phyloP scores from a whole-genome alignment of 2,888 invertebrate genomes.

The Gonocerus acuteangulatus region DNA sequence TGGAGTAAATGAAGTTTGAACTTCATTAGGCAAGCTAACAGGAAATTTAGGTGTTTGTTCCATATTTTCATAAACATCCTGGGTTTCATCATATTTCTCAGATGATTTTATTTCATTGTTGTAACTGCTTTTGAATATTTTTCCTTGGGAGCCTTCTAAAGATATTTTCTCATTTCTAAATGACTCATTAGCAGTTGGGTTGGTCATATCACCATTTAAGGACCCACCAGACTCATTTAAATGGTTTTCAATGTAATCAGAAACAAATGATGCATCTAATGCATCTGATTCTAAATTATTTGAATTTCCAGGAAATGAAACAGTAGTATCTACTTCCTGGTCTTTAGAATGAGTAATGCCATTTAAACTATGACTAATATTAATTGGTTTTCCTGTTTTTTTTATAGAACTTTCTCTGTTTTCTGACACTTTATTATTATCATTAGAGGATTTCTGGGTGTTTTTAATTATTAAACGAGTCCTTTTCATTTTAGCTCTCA shows the following conservation, averaged over 20 bases:
- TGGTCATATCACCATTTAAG: no score
- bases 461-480: slow-evolving; percentile 42
- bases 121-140: background rate
- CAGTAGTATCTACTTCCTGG: background rate
- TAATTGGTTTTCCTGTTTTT: background rate
- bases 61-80: background rate
- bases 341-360: background rate
- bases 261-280: background rate
- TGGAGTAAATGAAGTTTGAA: background rate
- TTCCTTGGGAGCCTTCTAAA: no score
- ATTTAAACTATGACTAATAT: background rate
- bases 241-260: no score
- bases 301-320: background rate
- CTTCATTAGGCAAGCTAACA: background rate
- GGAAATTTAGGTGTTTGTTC: background rate
- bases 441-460: slow-evolving; percentile 10
- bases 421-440: background rate
- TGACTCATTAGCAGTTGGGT: no score
- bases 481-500: slow-evolving; percentile 50
- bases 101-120: background rate
- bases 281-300: background rate
- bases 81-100: background rate
- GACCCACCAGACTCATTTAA: no score
- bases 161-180: no score
- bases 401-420: background rate